A percentile compares a stretch with the other conserved stretches of the same genome.
These are phyloP conservation scores for Campoletis sonorensis DNA, from an alignment of 1,140 invertebrate genomes.

Conservation along the genomic window DNA sequence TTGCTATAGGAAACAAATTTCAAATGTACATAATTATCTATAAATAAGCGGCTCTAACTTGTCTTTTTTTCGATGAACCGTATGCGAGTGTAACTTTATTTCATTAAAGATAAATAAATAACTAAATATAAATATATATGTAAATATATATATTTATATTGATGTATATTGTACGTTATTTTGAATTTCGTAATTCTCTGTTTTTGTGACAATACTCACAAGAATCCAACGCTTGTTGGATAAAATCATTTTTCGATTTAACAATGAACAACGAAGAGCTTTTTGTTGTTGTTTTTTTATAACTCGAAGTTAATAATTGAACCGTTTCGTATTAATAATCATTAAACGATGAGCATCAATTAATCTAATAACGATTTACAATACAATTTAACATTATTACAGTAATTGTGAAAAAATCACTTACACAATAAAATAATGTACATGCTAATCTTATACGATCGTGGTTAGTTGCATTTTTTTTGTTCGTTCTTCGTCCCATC, in stretches of 20 bases:
- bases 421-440: constrained; percentile 36
- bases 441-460: constrained; percentile 29
- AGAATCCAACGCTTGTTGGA: constrained; percentile 17
- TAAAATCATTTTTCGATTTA: constrained; percentile 7
- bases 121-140: too few relatives aligned
- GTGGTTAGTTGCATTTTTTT: constrained; percentile 26
- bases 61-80: background rate
- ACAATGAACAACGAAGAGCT: background rate
- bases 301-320: constrained; percentile 35
- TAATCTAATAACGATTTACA: background rate
- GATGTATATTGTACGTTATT: background rate
- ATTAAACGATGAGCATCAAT: constrained; percentile 34
- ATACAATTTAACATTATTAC: constrained; percentile 76
- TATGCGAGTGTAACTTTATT: background rate
- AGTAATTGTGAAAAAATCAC: constrained; percentile 45
- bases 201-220: background rate
- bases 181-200: background rate
- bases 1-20: constrained; percentile 54
- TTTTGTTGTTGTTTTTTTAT: background rate
- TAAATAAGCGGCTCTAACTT: background rate
- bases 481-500: background rate
- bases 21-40: constrained; percentile 57
- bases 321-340: constrained; percentile 56
- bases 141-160: too few relatives aligned
- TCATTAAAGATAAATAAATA: background rate